These are phyloP conservation scores for Lasiurus borealis DNA, from an alignment of 2,113 vertebrate genomes.

Conservation along the genomic window DNA sequence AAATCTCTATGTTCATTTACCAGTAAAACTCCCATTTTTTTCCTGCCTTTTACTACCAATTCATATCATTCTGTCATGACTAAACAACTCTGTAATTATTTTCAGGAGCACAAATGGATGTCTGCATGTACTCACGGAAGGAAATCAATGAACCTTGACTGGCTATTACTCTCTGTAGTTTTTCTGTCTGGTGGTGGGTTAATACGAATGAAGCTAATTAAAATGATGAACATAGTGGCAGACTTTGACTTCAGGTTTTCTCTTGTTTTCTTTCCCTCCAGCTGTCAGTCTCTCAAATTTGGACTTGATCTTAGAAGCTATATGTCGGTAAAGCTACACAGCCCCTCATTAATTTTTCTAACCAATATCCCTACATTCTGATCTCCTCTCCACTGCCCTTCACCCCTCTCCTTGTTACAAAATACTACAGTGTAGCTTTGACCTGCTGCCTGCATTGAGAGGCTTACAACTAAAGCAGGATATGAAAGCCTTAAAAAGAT, in stretches of 20 bases:
- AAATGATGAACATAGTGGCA: not conserved
- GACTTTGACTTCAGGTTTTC: not conserved
- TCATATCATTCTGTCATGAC: not conserved
- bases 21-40: not conserved
- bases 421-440: not conserved
- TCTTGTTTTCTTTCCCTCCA: not conserved
- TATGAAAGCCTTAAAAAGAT: not conserved
- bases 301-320: not conserved
- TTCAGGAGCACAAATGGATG: not conserved
- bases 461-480: not conserved
- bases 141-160: not conserved
- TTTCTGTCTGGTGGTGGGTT: not conserved
- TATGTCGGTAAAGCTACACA: not conserved
- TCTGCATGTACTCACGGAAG: not conserved
- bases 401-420: not conserved
- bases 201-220: not conserved
- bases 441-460: not conserved
- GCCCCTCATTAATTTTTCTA: not conserved
- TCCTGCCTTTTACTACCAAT: not conserved
- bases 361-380: not conserved
- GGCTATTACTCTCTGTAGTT: not conserved
- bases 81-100: not conserved
- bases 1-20: not conserved
- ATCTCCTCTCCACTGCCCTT: not conserved
- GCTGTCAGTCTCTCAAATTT: not conserved